Base-by-base conservation (phyloP, 2,113 vertebrate species). In the Salvelinus sp. region DNA sequence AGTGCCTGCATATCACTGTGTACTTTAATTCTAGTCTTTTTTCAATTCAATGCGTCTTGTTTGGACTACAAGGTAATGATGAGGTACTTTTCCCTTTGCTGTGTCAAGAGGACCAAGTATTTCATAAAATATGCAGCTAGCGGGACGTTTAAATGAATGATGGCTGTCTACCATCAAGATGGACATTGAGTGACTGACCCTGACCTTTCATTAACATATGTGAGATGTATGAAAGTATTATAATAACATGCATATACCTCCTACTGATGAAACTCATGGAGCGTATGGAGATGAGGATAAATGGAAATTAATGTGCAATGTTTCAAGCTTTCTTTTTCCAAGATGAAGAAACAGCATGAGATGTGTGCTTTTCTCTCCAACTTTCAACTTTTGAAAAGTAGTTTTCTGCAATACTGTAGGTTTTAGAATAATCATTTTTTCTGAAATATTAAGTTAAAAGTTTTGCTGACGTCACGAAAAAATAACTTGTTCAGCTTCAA, bases 81-180 rank as follows among this genome's bases (percentile, higher is more conserved):
- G 2, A 14, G n/a, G 16, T 62, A 22, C 1, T 22, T 62, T 62
- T 62, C 58, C 16, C 0, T 23, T 22, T 62, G 18, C 58, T 7
- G n/a, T 62, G 58, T 62, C 58, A 62, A 62, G 58, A 62, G 58
- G 58, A 4, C n/a, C 58, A 23, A 62, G n/a, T 62, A 62, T n/a
- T n/a, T 62, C 4, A 62, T n/a, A 9, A 9, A 22, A 10, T 22
- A 62, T 62, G 58, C 58, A 62, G n/a, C 2, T n/a, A 9, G 58
- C 5, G 9, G 18, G 58, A 62, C n/a, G 1, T 63, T 38, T 66
- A 68, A 68, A 82, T 50, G 10, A 54, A 72, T 70, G 70, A 54
- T 63, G 38, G 27, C 66, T 68, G 60, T 73, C 72, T 72, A 62
- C 74, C 57, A 65, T 76, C 30, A 76, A 69, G 27, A 70, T 70